A percentile compares a stretch with the other conserved stretches of the same genome.
These are phyloP conservation scores for Triplophysa dalaica DNA, from an alignment of 2,113 vertebrate species.

Conservation along the genomic window DNA sequence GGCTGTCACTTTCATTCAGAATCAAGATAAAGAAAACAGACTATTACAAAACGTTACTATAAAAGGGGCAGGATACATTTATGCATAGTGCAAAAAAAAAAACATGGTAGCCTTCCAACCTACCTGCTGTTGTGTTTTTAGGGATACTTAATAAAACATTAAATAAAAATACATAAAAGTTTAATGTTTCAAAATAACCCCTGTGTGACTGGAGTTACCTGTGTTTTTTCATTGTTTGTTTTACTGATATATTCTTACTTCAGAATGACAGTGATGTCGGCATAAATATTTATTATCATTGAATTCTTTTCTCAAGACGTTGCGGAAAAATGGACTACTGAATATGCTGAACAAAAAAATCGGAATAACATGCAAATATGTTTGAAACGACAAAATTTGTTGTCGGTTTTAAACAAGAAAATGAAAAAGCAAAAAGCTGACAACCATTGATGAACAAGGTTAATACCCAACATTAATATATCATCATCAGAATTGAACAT, in stretches of 20 bases:
- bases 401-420: constrained; percentile 24
- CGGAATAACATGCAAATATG: constrained; percentile 25
- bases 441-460: constrained; percentile 18
- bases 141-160: too few relatives aligned
- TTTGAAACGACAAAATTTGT: background rate
- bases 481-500: constrained; percentile 1
- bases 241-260: background rate
- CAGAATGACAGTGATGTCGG: constrained; percentile 3
- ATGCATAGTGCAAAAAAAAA: background rate
- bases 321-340: constrained; percentile 25
- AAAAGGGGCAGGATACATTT: background rate
- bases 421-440: constrained; percentile 11
- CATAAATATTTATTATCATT: constrained; percentile 33
- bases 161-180: background rate
- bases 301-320: constrained; percentile 34
- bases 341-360: constrained; percentile 32
- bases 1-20: constrained; percentile 26
- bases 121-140: constrained; percentile 25
- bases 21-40: constrained; percentile 25
- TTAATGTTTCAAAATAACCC: background rate
- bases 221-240: constrained; percentile 11
- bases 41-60: background rate
- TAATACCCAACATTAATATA: background rate
- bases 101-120: constrained; percentile 20
- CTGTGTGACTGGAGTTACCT: constrained; percentile 3